Conservation (phyloP, 2,797 vertebrate genomes). For the Tokudaia muenninki region DNA sequence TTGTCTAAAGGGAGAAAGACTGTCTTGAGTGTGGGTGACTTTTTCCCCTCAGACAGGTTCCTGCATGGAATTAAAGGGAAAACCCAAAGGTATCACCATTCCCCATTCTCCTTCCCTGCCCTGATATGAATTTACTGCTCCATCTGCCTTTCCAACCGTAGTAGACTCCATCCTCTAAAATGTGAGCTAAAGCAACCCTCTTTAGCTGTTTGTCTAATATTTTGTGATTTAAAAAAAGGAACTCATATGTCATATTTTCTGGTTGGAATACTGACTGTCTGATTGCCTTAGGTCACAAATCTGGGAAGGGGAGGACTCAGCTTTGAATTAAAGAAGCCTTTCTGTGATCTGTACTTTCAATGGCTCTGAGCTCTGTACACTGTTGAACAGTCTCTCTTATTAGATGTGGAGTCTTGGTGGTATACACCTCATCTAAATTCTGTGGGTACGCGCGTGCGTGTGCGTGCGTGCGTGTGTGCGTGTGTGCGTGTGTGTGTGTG, state of each 20-base stretch:
- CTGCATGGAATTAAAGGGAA: neutral
- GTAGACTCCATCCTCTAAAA: neutral
- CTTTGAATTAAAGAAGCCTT: constrained; percentile 9
- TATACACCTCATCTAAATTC: neutral
- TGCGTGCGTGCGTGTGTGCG: neutral
- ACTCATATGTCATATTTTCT: neutral
- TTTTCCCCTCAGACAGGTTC: neutral
- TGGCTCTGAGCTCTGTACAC: neutral
- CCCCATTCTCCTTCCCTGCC: neutral
- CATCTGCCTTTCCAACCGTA: neutral
- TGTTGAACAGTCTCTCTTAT: neutral
- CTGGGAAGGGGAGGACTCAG: neutral
- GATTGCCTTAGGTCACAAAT: neutral
- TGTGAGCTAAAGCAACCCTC: neutral
- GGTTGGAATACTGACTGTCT: neutral
- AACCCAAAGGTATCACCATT: neutral
- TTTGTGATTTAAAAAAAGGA: neutral
- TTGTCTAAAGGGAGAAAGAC: neutral
- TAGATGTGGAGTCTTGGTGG: neutral
- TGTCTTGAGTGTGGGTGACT: neutral
- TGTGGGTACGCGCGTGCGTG: neutral
- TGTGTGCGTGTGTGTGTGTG: neutral
- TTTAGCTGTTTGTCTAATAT: neutral
- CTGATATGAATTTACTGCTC: neutral
- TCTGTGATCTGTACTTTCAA: neutral